Evolutionary conservation across 1,140 invertebrate genomes (phyloP), one percentile per base, ranked within the genome.

Genomic region (Drosophila obscura): DNA sequence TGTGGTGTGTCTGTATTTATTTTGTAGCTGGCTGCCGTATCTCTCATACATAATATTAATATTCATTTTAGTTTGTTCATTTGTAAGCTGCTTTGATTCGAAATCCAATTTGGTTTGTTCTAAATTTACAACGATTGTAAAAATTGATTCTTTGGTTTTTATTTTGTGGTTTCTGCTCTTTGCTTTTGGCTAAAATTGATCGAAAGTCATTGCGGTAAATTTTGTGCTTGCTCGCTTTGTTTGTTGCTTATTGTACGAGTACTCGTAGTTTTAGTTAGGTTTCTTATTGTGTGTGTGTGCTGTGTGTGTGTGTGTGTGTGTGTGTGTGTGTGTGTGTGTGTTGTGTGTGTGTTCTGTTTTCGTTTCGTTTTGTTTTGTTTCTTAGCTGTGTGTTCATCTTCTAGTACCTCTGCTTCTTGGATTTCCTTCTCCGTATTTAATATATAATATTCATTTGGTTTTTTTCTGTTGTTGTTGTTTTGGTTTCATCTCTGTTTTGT

Each of bases 391-490:
- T 55, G 26, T 55, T 48, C 19, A 13, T 39, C 35, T 39, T 39
- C 35, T 39, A 28, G 26, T 28, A 39, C 35, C 35, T 39, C 35
- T 13, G 61, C 48, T 58, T 73, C 48, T 59, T 56, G 57, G 50
- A 43, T 55, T 69, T 64, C 64, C 64, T 75, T 61, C 44, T 84
- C 46, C 65, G 74, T 90, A 77, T 88, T 69, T 82, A 78, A 65
- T 84, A 83, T 84, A 89, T 90, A 91, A 81, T 90, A 88, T 85
- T 89, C 69, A 60, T 73, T 39, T 39, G 4, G 11, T 39, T 50
- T 76, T 51, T 73, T 50, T 39, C 46, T 76, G 48, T 71, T 55
- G 44, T 41, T 41, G 48, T 61, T 60, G 57, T 55, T 57, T 67
- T 48, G 16, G 22, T 41, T 60, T 62, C 39, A 48, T 49, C 51